A percentile compares a stretch with the other conserved stretches of the same genome.
phyloP scores from a whole-genome alignment of 1,140 invertebrate genomes.

The Stegodyphus dumicola region DNA sequence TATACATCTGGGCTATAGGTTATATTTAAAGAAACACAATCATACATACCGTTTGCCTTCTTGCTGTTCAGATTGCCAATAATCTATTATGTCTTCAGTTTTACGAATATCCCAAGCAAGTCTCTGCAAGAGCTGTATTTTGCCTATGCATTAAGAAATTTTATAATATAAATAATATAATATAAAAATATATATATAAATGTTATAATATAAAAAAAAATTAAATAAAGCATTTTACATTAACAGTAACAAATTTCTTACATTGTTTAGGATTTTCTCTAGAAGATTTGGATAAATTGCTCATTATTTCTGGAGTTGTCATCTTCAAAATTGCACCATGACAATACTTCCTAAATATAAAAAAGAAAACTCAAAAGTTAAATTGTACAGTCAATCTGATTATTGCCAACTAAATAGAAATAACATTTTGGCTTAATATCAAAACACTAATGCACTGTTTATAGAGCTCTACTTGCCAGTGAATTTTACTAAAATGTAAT shows the following conservation, averaged over 20 bases:
- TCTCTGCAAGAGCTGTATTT: slow-evolving; percentile 24
- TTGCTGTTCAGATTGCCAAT: slow-evolving; percentile 42
- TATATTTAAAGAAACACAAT: background rate
- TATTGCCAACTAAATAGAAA: no score
- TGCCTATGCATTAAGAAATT: slow-evolving; percentile 10
- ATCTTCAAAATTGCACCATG: slow-evolving; percentile 26
- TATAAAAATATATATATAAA: no score
- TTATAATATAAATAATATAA: background rate
- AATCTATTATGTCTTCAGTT: slow-evolving; percentile 54
- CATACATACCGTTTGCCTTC: slow-evolving; percentile 37
- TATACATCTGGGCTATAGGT: no score
- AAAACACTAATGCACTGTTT: no score
- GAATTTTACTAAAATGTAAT: no score
- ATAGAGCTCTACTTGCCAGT: no score
- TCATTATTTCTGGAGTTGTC: slow-evolving; percentile 8
- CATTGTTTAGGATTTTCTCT: slow-evolving; percentile 33
- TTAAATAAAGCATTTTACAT: no score
- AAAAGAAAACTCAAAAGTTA: no score
- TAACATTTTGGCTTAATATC: no score
- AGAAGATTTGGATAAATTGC: slow-evolving; percentile 43
- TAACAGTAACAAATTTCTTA: background rate
- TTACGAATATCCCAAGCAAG: slow-evolving; percentile 50
- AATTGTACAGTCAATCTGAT: no score
- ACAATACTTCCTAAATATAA: slow-evolving; percentile 45
- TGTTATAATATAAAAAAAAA: no score